Conservation (phyloP, 2,888 invertebrate species). For the Drosophila anomelani region DNA sequence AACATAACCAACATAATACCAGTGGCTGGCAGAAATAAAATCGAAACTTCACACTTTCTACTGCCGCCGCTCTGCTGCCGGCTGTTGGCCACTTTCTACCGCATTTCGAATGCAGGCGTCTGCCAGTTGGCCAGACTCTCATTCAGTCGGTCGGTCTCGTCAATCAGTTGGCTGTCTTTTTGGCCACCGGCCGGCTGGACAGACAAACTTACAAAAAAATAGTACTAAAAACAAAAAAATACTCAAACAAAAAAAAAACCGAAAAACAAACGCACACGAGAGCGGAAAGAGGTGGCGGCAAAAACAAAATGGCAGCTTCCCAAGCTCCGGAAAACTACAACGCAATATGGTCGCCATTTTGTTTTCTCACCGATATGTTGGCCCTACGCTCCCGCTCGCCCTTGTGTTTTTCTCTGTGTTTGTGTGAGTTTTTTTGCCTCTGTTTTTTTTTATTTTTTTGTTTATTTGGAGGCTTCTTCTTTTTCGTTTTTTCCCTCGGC, state of each 20-base stretch:
- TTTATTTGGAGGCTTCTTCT: conserved; percentile 64
- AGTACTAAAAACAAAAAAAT: background rate
- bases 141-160: conserved; percentile 31
- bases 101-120: conserved; percentile 47
- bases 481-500: conserved; percentile 52
- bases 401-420: conserved; percentile 31
- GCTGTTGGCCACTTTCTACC: conserved; percentile 48
- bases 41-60: conserved; percentile 55
- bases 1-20: conserved; percentile 17
- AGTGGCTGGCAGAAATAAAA: conserved; percentile 28
- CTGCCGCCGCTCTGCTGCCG: conserved; percentile 27
- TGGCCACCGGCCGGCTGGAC: conserved; percentile 40
- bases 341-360: conserved; percentile 78
- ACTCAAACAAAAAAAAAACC: background rate
- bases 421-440: conserved; percentile 19
- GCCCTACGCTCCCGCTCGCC: conserved; percentile 41
- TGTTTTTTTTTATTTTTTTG: conserved; percentile 57
- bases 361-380: conserved; percentile 68
- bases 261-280: conserved; percentile 4
- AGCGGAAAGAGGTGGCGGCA: conserved; percentile 44
- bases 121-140: conserved; percentile 32
- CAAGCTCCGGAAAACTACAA: conserved; percentile 63
- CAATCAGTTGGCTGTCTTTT: conserved; percentile 16
- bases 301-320: conserved; percentile 74
- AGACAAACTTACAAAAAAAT: conserved; percentile 21